Base-by-base conservation (phyloP, 1,140 invertebrate species). In the Drosophila prosaltans region DNA sequence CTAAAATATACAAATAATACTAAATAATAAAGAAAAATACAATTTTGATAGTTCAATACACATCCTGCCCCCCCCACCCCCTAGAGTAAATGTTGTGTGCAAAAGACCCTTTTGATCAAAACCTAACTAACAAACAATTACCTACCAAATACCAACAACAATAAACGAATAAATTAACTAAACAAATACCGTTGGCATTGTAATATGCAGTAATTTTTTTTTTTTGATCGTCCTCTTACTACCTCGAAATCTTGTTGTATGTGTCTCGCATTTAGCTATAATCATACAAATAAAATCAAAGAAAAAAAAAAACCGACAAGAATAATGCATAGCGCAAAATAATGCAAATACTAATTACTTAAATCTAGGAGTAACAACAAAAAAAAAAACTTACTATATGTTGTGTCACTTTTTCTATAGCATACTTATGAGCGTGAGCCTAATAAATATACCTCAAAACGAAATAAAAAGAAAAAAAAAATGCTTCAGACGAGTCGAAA, bases 191-290 rank as follows among this genome's bases (percentile, higher is more conserved):
- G 9, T 39, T 59, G 5, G 40, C 26, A 21, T 51, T 51, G 21
- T 24, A 48, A 45, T 45, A n/a, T 11, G 3, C 51, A 30, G 30
- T n/a, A 66, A 39, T 26, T 24, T 26, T 51, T 10, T 8, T 26
- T 48, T 48, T 24, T 48, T 24, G 21, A 7, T 24, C 24, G 45
- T 51, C 45, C 45, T 51, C 8, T 8, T 51, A 80, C 84, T 89
- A 89, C 84, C 84, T 89, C 84, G 63, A 70, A 71, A 70, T 88
- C 83, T 88, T 84, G 83, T 88, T 89, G 84, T 88, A 82, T 75
- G 84, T 88, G 84, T 89, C 68, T 84, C 66, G 82, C 80, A 86
- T 88, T 85, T 85, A 86, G 75, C 45, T 51, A 26, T 69, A 71
- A 72, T 26, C 30, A 67, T 54, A 61, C 61, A 24, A 43, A 43